These are phyloP conservation scores for Drosophila kepulauana DNA, from an alignment of 1,140 invertebrate species.

Conservation along the genomic window DNA sequence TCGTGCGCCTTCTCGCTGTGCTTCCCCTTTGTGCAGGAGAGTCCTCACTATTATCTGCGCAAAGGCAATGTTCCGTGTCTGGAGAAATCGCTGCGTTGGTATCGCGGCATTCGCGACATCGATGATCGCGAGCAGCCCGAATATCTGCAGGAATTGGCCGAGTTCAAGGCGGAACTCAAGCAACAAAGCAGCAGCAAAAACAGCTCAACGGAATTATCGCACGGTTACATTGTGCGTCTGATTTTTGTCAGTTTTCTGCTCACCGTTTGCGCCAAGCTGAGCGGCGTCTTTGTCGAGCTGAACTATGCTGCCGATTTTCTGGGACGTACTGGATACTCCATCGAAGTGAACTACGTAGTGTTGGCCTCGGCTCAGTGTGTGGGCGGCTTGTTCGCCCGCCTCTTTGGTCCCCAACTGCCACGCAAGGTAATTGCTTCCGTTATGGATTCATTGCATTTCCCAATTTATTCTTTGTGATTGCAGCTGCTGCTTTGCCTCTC, in stretches of 20 bases:
- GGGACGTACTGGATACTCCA: constrained; percentile 59
- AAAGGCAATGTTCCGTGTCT: constrained; percentile 85
- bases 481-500: constrained; percentile 68
- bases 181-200: constrained; percentile 32
- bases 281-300: constrained; percentile 67
- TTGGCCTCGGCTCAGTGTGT: constrained; percentile 56
- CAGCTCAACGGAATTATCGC: constrained; percentile 40
- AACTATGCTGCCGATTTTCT: constrained; percentile 68
- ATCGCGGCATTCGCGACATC: constrained; percentile 83
- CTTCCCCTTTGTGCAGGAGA: constrained; percentile 87
- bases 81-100: constrained; percentile 86
- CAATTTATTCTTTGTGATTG: neutral
- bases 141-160: constrained; percentile 62
- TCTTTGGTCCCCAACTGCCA: constrained; percentile 53
- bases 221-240: constrained; percentile 61
- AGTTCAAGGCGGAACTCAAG: constrained; percentile 60
- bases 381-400: constrained; percentile 56
- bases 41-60: constrained; percentile 87
- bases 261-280: constrained; percentile 68
- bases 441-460: neutral
- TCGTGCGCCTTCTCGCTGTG: constrained; percentile 86
- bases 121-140: constrained; percentile 70
- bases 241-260: constrained; percentile 60
- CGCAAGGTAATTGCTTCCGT: constrained; percentile 48
- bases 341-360: constrained; percentile 57